These are phyloP conservation scores for Odocoileus hemionus DNA, from an alignment of 2,113 vertebrate species.

Conservation along the genomic window DNA sequence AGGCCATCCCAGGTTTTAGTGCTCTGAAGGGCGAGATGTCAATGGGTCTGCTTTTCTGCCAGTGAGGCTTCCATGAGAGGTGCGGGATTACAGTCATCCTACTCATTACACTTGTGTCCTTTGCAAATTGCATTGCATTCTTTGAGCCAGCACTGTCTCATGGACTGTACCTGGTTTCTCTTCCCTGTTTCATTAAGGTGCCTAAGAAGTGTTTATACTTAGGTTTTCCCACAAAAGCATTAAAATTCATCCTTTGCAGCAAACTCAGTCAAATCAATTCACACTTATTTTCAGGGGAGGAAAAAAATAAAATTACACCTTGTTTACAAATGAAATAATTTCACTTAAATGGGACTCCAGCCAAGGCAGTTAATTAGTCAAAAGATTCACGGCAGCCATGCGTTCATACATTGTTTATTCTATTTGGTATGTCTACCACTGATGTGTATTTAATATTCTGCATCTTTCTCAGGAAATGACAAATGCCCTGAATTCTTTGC, in stretches of 20 bases:
- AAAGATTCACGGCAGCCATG: background rate
- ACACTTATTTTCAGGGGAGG: slow-evolving; percentile 11
- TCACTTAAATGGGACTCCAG: slow-evolving; percentile 54
- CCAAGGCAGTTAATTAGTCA: slow-evolving; percentile 64
- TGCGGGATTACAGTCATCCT: background rate
- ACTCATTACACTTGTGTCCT: background rate
- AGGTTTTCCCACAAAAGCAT: background rate
- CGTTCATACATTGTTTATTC: slow-evolving; percentile 45
- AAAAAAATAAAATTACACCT: slow-evolving; percentile 54
- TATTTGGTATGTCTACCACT: slow-evolving; percentile 53
- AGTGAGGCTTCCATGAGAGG: background rate
- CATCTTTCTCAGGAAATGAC: slow-evolving; percentile 72
- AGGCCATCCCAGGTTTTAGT: too few relatives aligned
- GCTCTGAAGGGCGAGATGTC: background rate
- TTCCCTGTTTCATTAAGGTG: background rate
- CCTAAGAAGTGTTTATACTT: background rate
- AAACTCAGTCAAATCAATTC: slow-evolving; percentile 53
- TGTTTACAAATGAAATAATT: slow-evolving; percentile 72
- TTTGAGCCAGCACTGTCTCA: background rate
- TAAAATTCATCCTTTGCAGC: slow-evolving; percentile 9
- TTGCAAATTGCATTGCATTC: background rate
- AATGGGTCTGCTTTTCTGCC: background rate
- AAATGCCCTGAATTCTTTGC: slow-evolving; percentile 69
- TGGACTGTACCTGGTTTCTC: background rate
- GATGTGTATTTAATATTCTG: slow-evolving; percentile 62